Percentiles rank a stretch among this genome's conserved stretches.
Evolutionary conservation across 1,140 invertebrate genomes (phyloP).

Genomic region (Neotoxoptera formosana): DNA sequence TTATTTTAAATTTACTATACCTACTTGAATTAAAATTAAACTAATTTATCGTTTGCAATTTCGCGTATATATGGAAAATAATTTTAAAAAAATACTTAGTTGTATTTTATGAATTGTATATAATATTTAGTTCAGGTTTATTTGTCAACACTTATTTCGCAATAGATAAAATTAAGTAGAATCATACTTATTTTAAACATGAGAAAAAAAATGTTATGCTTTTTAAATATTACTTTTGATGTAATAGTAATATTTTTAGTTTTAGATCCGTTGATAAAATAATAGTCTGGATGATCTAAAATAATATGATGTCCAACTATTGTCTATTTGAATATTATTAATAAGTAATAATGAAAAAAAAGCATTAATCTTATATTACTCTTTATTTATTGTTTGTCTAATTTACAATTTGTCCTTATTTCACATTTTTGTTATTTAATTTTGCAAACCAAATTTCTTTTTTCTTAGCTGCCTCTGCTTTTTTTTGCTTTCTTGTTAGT

Average conservation of each 20-base stretch:
- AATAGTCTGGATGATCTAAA: background rate
- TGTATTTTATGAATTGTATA: background rate
- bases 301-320: background rate
- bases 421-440: constrained; percentile 26
- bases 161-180: background rate
- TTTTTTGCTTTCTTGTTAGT: constrained; percentile 46
- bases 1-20: background rate
- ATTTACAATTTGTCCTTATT: background rate
- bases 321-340: background rate
- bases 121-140: constrained; percentile 17
- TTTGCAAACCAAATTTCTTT: constrained; percentile 48
- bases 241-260: background rate
- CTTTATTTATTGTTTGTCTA: background rate
- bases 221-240: background rate
- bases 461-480: constrained; percentile 47
- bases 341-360: background rate
- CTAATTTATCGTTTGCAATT: background rate
- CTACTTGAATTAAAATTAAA: background rate
- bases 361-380: background rate
- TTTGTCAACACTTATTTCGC: background rate
- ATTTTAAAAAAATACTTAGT: background rate
- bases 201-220: background rate
- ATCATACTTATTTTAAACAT: background rate
- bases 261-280: background rate
- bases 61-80: background rate